A percentile compares a stretch with the other conserved stretches of the same genome.
phyloP scores from a whole-genome alignment of 2,888 invertebrate species.

The Chloroclysta siterata region DNA sequence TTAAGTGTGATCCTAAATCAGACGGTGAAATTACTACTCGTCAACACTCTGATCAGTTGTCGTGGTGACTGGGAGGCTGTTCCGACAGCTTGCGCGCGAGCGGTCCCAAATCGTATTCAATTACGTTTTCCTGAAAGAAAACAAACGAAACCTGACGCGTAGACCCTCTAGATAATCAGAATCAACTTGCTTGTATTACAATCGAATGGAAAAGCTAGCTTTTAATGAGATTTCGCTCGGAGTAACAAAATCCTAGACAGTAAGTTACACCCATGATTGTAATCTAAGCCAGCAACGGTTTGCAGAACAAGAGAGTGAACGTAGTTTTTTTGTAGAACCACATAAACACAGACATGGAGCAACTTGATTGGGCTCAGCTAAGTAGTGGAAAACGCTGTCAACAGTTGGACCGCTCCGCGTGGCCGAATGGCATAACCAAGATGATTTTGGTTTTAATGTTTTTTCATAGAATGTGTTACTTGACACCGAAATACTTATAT shows the following conservation, averaged over 20 bases:
- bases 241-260: conserved; percentile 2
- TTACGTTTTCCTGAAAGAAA: conserved; percentile 20
- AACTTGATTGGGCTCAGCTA: conserved; percentile 4
- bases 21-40: conserved; percentile 13
- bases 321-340: conserved; percentile 15
- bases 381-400: conserved; percentile 16
- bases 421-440: conserved; percentile 4
- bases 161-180: background rate
- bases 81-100: conserved; percentile 38
- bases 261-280: conserved; percentile 8
- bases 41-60: conserved; percentile 8
- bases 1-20: conserved; percentile 32
- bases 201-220: background rate
- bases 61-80: conserved; percentile 20
- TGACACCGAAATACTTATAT: background rate
- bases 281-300: conserved; percentile 5
- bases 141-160: conserved; percentile 11
- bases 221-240: background rate
- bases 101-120: conserved; percentile 2
- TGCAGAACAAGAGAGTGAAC: background rate
- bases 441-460: background rate
- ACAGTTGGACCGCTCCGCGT: conserved; percentile 26
- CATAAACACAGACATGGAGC: conserved; percentile 8
- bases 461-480: background rate
- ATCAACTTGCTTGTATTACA: background rate